Percentiles rank a stretch among this genome's conserved stretches.
Conservation (phyloP, 2,797 vertebrate species). For the Vireo griseus region DNA sequence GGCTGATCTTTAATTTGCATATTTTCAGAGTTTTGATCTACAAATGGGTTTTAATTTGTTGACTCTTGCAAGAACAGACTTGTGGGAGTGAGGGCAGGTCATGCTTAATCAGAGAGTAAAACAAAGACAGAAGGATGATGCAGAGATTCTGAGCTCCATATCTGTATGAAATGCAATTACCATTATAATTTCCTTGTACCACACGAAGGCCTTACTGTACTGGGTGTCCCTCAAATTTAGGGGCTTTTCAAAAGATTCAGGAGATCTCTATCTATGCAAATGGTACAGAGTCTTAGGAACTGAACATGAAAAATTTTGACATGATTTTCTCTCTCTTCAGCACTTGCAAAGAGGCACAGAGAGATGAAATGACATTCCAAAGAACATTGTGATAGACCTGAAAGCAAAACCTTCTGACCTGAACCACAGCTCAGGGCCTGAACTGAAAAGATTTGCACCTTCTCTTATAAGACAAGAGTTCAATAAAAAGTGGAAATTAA, state of each 20-base stretch:
- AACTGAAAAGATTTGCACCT: neutral
- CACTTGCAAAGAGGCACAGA: neutral
- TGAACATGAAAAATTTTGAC: neutral
- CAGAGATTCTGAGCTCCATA: neutral
- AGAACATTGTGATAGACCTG: neutral
- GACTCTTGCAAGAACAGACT: conserved; percentile 9
- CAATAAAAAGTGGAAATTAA: neutral
- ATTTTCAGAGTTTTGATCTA: conserved; percentile 53
- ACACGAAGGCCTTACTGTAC: neutral
- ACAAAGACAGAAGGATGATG: neutral
- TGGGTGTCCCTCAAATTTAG: neutral
- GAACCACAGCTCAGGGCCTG: neutral
- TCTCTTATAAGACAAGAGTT: neutral
- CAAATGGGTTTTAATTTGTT: conserved; percentile 63
- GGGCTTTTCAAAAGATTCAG: neutral
- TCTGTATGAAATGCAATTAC: neutral
- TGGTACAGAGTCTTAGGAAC: neutral
- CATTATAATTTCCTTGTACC: neutral
- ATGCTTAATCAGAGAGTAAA: conserved; percentile 35
- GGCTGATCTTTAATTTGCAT: conserved; percentile 35
- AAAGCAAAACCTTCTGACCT: neutral
- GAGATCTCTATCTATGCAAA: neutral
- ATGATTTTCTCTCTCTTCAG: neutral
- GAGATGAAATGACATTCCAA: neutral
- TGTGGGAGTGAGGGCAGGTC: conserved; percentile 12